Conservation (phyloP, 2,888 invertebrate species). For the Sisyra nigra region DNA sequence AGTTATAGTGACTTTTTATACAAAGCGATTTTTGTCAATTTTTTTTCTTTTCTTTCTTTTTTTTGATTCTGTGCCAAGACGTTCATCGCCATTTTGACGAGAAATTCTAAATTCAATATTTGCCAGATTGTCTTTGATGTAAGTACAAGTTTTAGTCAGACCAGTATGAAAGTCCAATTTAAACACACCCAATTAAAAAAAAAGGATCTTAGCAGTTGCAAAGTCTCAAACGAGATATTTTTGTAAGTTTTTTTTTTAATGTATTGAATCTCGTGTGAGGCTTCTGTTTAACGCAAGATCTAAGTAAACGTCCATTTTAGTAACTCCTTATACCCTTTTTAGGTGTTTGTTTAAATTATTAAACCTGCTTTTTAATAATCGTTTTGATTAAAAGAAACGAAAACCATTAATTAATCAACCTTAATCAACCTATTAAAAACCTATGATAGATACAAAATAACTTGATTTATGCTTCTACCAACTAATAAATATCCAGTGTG, state of each 20-base stretch:
- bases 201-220: background rate
- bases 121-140: slow-evolving; percentile 5
- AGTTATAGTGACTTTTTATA: slow-evolving; percentile 18
- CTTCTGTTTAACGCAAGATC: no score
- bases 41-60: slow-evolving; percentile 2
- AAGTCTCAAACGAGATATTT: background rate
- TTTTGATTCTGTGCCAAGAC: slow-evolving; percentile 2
- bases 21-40: slow-evolving; percentile 4
- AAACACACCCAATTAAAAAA: background rate
- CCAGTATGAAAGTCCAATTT: background rate
- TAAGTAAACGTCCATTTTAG: background rate
- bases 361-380: no score
- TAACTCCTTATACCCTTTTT: background rate
- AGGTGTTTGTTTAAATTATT: no score
- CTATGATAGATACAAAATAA: no score
- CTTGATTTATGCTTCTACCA: no score
- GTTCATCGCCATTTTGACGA: slow-evolving; percentile 5
- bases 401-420: no score
- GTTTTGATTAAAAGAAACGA: no score
- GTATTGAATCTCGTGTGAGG: no score
- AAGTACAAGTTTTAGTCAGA: slow-evolving; percentile 3
- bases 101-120: slow-evolving; percentile 3
- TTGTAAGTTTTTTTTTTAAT: background rate
- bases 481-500: no score
- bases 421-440: no score